Conservation (phyloP, 2,797 vertebrate genomes). For the Melopsittacus undulatus region DNA sequence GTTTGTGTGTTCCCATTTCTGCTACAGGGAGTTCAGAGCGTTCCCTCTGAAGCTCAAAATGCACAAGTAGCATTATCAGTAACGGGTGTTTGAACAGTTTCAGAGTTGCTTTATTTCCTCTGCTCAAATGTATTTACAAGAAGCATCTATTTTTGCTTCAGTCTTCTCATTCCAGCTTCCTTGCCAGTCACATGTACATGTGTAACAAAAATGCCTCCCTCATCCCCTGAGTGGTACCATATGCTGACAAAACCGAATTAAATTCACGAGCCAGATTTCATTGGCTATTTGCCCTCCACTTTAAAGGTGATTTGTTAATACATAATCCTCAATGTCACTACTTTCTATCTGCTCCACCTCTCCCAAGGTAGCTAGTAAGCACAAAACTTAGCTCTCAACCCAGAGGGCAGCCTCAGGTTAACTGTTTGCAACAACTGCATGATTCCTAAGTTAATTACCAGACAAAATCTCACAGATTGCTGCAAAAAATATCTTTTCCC, state of each 20-base stretch:
- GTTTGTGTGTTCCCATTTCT: neutral
- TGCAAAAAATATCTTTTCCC: neutral
- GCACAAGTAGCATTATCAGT: neutral
- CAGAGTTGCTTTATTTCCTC: neutral
- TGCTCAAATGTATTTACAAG: neutral
- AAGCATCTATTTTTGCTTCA: constrained; percentile 37
- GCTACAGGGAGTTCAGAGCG: neutral
- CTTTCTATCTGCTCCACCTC: neutral
- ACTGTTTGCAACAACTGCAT: neutral
- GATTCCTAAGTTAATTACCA: constrained; percentile 13
- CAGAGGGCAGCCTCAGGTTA: neutral
- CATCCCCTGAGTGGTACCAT: constrained; percentile 34
- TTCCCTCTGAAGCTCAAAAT: neutral
- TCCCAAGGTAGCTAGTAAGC: neutral
- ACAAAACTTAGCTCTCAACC: neutral
- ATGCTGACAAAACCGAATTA: constrained; percentile 37
- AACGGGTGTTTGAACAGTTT: neutral
- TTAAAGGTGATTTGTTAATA: constrained; percentile 28
- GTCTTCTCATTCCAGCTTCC: neutral
- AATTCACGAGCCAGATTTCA: constrained; percentile 36
- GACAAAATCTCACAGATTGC: neutral
- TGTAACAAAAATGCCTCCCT: constrained; percentile 10
- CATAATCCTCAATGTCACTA: neutral
- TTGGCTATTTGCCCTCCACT: constrained; percentile 44
- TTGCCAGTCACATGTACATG: neutral